Percentiles rank a stretch among this genome's conserved stretches.
phyloP scores from a whole-genome alignment of 2,797 vertebrate genomes.

The Hypotaenidia philippensis region DNA sequence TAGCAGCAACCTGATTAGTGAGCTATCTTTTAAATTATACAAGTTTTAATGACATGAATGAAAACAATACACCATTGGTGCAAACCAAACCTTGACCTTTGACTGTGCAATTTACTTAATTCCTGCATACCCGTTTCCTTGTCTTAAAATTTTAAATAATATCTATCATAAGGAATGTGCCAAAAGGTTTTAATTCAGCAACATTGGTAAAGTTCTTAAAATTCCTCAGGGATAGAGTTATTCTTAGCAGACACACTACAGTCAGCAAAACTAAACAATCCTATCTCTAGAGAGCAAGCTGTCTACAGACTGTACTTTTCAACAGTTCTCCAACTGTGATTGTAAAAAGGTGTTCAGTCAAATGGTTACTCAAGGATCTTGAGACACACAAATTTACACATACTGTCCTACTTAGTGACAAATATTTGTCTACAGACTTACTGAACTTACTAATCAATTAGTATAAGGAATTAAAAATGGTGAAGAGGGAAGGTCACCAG shows the following conservation, averaged over 20 bases:
- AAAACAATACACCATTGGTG: background rate
- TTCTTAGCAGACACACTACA: background rate
- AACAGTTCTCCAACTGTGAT: background rate
- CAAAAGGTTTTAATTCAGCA: background rate
- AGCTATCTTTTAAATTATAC: background rate
- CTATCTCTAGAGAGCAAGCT: background rate
- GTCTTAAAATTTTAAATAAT: background rate
- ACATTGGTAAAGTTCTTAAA: background rate
- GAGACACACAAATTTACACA: background rate
- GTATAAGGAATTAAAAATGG: background rate
- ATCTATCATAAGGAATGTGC: background rate
- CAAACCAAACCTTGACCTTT: background rate
- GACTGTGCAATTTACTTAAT: background rate
- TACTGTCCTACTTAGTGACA: background rate
- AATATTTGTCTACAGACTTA: background rate
- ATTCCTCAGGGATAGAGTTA: background rate
- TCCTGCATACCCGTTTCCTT: background rate
- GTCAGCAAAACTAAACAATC: conserved; percentile 6
- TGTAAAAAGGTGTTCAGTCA: background rate
- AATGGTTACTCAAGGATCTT: background rate
- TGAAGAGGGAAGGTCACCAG: background rate
- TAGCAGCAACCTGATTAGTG: background rate
- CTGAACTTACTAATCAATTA: background rate
- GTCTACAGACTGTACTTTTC: background rate
- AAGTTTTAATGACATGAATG: background rate